Base-by-base conservation (phyloP, 2,113 vertebrate species). In the Lucifuga dentata region DNA sequence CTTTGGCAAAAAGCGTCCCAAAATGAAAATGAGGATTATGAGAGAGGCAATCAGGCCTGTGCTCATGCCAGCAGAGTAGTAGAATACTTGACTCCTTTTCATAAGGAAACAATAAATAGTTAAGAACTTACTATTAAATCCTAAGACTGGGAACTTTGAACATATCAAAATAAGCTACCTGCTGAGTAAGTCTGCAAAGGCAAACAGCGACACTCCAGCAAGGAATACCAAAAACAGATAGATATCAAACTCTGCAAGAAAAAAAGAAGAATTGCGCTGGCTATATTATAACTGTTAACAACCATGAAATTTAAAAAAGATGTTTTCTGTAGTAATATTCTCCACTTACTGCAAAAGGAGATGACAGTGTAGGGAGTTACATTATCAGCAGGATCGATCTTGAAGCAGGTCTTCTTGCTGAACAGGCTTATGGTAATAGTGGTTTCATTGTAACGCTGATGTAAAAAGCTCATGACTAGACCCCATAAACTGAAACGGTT, bases 11-110 rank as follows among this genome's bases (percentile, higher is more conserved):
- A 96, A 84, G 26, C 93, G 96, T 49, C 93, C 91, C 56, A 98
- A 62, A 57, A 98, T 63, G 21, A 95, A 98, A 88, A 99, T 90
- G 0, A 97, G 63, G 67, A 99, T 88, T n/a, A 98, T 88, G 62
- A 98, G 92, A 0, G 97, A 99, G n/a, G 96, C 95, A 29, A 98
- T 68, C 86, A 98, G 86, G 7, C 98, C 97, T 11, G 96, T 91
- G 41, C 94, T 95, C 87, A 97, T 91, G n/a, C 97, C 98, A 0
- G 95, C 92, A 0, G 95, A 96, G 82, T 99, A 99, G 88, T 93
- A 98, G 88, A 99, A 99, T 55, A 95, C 12, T 26, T 95, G 93
- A 89, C 97, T 99, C 92, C 98, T 99, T 86, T 8, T 61, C 5
- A 39, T 2, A 38, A 20, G 11, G 16, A 17, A 53, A 15, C 32